A percentile compares a stretch with the other conserved stretches of the same genome.
These are phyloP conservation scores for Tragulus kanchil DNA, from an alignment of 2,113 vertebrate species.

Conservation along the genomic window DNA sequence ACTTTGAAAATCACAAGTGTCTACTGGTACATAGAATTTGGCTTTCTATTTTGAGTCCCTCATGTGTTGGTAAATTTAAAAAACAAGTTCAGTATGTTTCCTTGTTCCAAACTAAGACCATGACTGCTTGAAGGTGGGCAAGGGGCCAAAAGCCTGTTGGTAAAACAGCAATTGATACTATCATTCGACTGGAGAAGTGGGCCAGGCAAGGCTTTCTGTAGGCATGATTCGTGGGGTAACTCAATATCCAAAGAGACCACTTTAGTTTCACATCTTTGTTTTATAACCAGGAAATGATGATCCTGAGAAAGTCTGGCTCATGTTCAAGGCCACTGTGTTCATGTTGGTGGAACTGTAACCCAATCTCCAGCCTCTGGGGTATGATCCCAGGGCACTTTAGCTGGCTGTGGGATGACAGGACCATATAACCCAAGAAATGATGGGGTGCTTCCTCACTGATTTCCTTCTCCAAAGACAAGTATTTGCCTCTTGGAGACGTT, in stretches of 20 bases:
- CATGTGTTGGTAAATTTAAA: slow-evolving; percentile 58
- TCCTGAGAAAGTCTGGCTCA: neutral
- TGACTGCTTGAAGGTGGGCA: neutral
- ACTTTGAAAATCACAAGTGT: neutral
- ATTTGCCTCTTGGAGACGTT: neutral
- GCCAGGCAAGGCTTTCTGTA: neutral
- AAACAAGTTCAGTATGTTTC: slow-evolving; percentile 32
- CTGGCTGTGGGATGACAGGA: neutral
- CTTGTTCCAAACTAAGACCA: slow-evolving; percentile 29
- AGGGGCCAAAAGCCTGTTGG: neutral
- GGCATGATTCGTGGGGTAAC: neutral
- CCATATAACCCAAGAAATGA: neutral
- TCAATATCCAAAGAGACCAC: slow-evolving; percentile 8
- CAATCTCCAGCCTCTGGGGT: neutral
- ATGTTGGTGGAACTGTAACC: neutral
- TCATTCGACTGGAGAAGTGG: neutral
- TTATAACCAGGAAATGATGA: slow-evolving; percentile 49
- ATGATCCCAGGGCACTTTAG: neutral
- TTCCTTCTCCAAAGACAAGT: neutral
- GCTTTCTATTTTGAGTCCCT: slow-evolving; percentile 52
- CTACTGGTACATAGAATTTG: slow-evolving; percentile 7
- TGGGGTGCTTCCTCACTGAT: neutral
- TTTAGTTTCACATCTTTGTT: neutral
- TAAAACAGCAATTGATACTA: neutral
- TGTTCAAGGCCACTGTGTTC: neutral